Evolutionary conservation across 2,888 invertebrate species (phyloP), one percentile per base, ranked within the genome.

Genomic region (Mycalesis mineus): DNA sequence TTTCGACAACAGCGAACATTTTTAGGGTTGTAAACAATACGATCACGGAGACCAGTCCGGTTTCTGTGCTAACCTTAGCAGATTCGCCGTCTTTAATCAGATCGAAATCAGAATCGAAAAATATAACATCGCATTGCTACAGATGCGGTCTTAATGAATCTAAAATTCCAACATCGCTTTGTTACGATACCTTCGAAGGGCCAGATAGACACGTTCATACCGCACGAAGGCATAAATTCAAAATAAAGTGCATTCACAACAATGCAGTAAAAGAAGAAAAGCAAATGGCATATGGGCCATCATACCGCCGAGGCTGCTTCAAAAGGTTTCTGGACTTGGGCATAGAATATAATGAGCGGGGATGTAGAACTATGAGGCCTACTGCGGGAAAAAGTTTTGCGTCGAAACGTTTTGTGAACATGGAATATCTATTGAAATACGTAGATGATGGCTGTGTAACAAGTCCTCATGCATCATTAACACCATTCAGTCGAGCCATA

Each of bases 381-480:
- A 45, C 14, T n/a, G 51, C 14, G 7, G 63, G 67, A 7, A 61
- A 54, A 1, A 66, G 59, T 33, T 66, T 57, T 50, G 67, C 69
- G 0, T 64, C 65, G 5, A 48, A 48, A 11, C 64, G 68, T 7
- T 62, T 67, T 2, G 61, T 61, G 9, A 63, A 54, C 39, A 57
- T 69, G 42, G 70, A 70, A 59, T 42, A 36, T n/a, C n/a, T 64
- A 28, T 41, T 69, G 6, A 8, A 54, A 7, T 8, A 63, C 6
- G 54, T 55, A n/a, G 58, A 66, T 11, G 66, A 73, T 0, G 82
- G 78, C 0, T 84, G 84, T 59, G 36, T 72, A 0, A 55, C 61
- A 0, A 80, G 78, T 39, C 82, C 84, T 0, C 58, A 66, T 8
- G 80, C 83, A 0, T 66, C 75, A 0, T 63, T 84, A 1, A 78